Evolutionary conservation across 1,140 invertebrate species (phyloP), one percentile per base, ranked within the genome.

Genomic region (Holcopasites calliopsidis): DNA sequence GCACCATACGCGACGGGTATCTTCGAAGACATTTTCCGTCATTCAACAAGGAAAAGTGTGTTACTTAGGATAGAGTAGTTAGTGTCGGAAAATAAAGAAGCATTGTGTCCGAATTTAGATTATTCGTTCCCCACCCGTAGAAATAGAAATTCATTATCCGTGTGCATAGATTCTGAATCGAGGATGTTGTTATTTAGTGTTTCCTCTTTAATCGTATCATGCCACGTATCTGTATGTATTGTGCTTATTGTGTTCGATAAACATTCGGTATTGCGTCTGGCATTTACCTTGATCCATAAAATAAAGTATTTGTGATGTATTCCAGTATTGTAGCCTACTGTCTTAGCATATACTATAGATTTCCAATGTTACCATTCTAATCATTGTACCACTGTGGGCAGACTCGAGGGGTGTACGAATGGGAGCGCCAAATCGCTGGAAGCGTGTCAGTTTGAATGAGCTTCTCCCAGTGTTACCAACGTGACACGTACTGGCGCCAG

Each of bases 41-140:
- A 33, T 71, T 60, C 11, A 50, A 62, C 33, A 72, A 64, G 13
- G 5, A 47, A 13, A 18, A 1, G 16, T 21, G 2, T 44, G 35
- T 72, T 62, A 40, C 8, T 31, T 61, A 54, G 10, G 16, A 42
- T 55, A 73, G n/a, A 16, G 62, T 74, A 74, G 71, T 44, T 66
- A 38, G 50, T 55, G 26, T 1, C 18, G 49, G n/a, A 11, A 31
- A 40, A 2, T 18, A 40, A 52, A 16, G 13, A 54, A 73, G 60
- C 40, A 33, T 33, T 31, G 16, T 73, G 49, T 65, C 33, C 16
- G 2, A 18, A 65, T 73, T 65, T 73, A 54, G 61, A 21, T 66
- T 72, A 42, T 33, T n/a, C 38, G 2, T 64, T 23, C 21, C 16
- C 13, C 4, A 31, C 18, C 8, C n/a, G 62, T 55, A 65, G 61